Percentiles rank a stretch among this genome's conserved stretches.
Conservation (phyloP, 2,888 invertebrate genomes). For the Xanthorhoe designata region DNA sequence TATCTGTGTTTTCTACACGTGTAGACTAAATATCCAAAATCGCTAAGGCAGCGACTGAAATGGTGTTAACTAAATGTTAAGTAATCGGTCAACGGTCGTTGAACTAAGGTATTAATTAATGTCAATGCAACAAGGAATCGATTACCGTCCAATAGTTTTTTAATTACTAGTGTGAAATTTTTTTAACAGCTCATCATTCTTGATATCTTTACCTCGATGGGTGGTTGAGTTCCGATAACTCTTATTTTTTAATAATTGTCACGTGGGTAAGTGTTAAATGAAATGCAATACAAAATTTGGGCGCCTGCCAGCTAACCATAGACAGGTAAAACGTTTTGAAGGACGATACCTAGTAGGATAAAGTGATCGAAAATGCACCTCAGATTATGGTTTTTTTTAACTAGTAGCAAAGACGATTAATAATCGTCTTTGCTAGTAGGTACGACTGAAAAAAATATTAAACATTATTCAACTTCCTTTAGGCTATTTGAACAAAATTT, state of each 20-base stretch:
- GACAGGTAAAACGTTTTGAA: background rate
- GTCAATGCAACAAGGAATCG: conserved; percentile 57
- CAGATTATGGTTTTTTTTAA: too few species aligned
- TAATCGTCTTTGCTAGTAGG: too few species aligned
- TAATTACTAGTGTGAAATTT: conserved; percentile 46
- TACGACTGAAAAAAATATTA: too few species aligned
- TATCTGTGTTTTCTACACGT: conserved; percentile 30
- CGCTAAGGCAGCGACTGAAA: conserved; percentile 20
- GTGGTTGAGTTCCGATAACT: background rate
- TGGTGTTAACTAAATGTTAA: conserved; percentile 48
- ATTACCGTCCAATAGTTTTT: conserved; percentile 52
- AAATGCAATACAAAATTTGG: background rate
- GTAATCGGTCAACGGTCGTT: conserved; percentile 59
- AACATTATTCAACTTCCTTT: too few species aligned
- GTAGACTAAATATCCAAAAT: conserved; percentile 31
- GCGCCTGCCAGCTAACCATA: background rate
- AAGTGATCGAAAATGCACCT: too few species aligned
- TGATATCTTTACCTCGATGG: background rate
- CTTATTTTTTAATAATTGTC: background rate
- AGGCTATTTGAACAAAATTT: too few species aligned
- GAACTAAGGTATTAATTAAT: conserved; percentile 65
- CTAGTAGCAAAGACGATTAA: too few species aligned
- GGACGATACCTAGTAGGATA: background rate
- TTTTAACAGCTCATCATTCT: background rate
- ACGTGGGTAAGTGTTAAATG: too few species aligned